Evolutionary conservation across 2,113 vertebrate genomes (phyloP).

Genomic region (Hoplias malabaricus): DNA sequence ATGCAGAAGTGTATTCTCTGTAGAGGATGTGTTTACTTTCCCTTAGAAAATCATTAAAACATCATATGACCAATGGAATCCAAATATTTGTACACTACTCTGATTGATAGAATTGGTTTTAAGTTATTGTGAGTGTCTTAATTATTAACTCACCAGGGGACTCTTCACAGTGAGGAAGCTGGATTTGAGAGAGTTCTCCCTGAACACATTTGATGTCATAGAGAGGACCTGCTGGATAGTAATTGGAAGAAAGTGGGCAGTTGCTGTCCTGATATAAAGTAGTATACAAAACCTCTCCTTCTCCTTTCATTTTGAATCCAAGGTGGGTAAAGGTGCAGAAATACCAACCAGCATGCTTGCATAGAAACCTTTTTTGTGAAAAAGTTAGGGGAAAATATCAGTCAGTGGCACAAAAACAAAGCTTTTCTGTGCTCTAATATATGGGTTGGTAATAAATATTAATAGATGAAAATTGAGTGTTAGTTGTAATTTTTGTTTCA

Average conservation of each 20-base stretch:
- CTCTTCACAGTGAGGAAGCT: constrained; percentile 22
- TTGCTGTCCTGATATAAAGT: neutral
- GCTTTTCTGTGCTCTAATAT: too few relatives aligned
- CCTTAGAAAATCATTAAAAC: too few relatives aligned
- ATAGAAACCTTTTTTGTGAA: neutral
- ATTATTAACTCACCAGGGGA: constrained; percentile 13
- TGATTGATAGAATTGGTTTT: too few relatives aligned
- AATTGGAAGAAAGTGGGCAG: constrained; percentile 9
- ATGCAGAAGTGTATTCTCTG: too few relatives aligned
- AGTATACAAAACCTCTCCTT: constrained; percentile 22
- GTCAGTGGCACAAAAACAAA: too few relatives aligned
- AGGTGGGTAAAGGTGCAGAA: neutral
- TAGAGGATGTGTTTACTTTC: too few relatives aligned
- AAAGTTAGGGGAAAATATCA: neutral
- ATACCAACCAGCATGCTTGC: constrained; percentile 20
- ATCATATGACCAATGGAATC: too few relatives aligned
- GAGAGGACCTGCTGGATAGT: constrained; percentile 18
- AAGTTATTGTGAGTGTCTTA: too few relatives aligned
- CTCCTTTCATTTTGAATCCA: constrained; percentile 22
- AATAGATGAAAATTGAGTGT: too few relatives aligned
- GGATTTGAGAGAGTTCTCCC: constrained; percentile 24
- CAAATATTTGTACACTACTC: too few relatives aligned
- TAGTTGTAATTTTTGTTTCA: too few relatives aligned
- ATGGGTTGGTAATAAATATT: too few relatives aligned
- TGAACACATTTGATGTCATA: constrained; percentile 32